Base-by-base conservation (phyloP, 2,113 vertebrate species). In the Pangasianodon hypophthalmus region DNA sequence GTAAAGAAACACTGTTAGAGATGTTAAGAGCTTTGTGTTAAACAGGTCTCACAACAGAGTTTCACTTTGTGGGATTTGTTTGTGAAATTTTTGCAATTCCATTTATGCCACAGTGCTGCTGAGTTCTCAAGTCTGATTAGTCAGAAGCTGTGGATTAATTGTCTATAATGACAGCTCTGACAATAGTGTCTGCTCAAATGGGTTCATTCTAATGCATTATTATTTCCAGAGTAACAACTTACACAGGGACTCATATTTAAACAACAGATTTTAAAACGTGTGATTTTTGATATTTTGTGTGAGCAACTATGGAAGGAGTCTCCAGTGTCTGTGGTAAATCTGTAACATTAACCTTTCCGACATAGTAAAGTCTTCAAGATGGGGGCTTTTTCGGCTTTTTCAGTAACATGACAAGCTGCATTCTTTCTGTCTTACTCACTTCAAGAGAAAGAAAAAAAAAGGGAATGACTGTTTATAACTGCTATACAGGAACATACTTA, bases 1-100 rank as follows among this genome's bases (percentile, higher is more conserved):
- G 29, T 69, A 10, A 84, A 77, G 19, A 32, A 73, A 50, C 50
- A 71, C 24, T 21, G 52, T 56, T 86, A 84, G 79, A 69, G 79
- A 86, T 77, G 79, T 88, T 62, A 88, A 16, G 1, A 67, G 84
- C 11, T 56, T 56, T 13, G 29, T 16, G n/a, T 77, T 52, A 87
- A 62, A 69, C 1, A 3, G 14, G 21, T 32, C 37, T 46, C 32
- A 60, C 1, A 10, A 2, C 54, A 37, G 18, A 37, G 10, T 82
- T 37, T 82, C 16, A 21, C 6, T 50, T 50, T 71, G 29, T 67
- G 58, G 41, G 60, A 46, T 69, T 32, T n/a, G 10, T 50, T 71
- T 73, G 50, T 37, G 50, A 18, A 52, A 24, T 26, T 19, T n/a
- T n/a, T 81, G 29, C 50, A 8, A 32, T 82, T 82, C 16, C n/a